Conservation (phyloP, 2,797 vertebrate genomes). For the Dicrostonyx torquatus region DNA sequence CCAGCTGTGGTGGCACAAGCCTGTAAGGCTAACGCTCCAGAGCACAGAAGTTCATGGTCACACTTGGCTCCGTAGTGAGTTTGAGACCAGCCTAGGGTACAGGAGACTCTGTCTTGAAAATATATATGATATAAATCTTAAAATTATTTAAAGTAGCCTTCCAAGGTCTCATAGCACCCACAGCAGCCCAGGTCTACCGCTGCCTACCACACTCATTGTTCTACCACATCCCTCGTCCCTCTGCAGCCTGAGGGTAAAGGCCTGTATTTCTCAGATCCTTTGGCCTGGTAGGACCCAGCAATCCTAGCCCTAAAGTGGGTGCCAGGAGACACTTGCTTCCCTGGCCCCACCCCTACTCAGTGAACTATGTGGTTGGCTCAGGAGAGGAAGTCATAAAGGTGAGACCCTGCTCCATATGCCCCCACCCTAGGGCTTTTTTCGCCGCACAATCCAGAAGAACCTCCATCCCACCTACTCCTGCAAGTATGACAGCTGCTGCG, state of each 20-base stretch:
- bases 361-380: slow-evolving; percentile 81
- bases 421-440: slow-evolving; percentile 94
- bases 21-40: not conserved
- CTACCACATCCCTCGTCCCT: not conserved
- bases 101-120: not conserved
- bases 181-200: not conserved
- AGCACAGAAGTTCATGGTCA: not conserved
- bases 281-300: not conserved
- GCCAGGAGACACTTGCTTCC: not conserved
- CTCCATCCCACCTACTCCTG: slow-evolving; percentile 97
- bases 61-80: not conserved
- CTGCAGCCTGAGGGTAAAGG: not conserved
- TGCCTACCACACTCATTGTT: not conserved
- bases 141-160: not conserved
- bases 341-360: not conserved
- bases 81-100: not conserved
- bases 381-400: not conserved
- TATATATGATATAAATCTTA: not conserved
- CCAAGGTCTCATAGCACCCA: not conserved
- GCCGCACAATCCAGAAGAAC: slow-evolving; percentile 99
- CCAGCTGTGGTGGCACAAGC: not conserved
- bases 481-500: slow-evolving; percentile 98
- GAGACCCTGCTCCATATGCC: not conserved
- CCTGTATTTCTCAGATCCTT: not conserved
- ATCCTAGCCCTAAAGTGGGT: not conserved